A percentile compares a stretch with the other conserved stretches of the same genome.
These are phyloP conservation scores for Cydia pomonella DNA, from an alignment of 1,140 invertebrate species.

Conservation along the genomic window DNA sequence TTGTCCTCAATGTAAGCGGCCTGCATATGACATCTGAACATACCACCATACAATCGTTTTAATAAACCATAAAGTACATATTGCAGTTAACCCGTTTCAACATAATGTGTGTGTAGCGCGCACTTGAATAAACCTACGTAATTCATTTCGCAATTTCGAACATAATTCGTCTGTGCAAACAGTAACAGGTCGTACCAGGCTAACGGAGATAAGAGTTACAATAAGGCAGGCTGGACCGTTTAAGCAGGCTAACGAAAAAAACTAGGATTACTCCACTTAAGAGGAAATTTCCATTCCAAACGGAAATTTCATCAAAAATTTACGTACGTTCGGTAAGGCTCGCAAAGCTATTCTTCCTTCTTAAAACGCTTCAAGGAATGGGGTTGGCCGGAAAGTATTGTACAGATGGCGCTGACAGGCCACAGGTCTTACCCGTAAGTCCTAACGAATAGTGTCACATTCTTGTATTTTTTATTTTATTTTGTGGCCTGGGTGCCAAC, in stretches of 20 bases:
- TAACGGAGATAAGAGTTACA: slow-evolving; percentile 12
- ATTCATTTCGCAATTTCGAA: slow-evolving; percentile 3
- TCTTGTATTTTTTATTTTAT: too few relatives aligned
- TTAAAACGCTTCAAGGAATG: too few relatives aligned
- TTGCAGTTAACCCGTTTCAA: neutral
- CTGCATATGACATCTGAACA: neutral
- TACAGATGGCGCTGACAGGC: too few relatives aligned
- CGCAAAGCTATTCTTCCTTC: too few relatives aligned
- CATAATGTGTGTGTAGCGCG: neutral
- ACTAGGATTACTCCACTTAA: neutral
- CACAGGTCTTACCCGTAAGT: too few relatives aligned
- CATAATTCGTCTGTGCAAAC: slow-evolving; percentile 18
- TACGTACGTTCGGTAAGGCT: too few relatives aligned
- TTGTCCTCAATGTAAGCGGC: neutral
- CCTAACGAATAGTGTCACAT: too few relatives aligned
- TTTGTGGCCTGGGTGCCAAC: too few relatives aligned
- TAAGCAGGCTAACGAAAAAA: neutral
- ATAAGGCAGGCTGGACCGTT: neutral
- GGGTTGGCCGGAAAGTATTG: too few relatives aligned
- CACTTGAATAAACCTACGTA: neutral
- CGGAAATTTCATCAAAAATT: too few relatives aligned
- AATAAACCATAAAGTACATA: neutral
- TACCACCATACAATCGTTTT: neutral
- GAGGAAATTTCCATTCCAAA: too few relatives aligned
- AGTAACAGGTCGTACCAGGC: slow-evolving; percentile 11